Base-by-base conservation (phyloP, 2,888 invertebrate species). In the Cremastobaeus sp. region DNA sequence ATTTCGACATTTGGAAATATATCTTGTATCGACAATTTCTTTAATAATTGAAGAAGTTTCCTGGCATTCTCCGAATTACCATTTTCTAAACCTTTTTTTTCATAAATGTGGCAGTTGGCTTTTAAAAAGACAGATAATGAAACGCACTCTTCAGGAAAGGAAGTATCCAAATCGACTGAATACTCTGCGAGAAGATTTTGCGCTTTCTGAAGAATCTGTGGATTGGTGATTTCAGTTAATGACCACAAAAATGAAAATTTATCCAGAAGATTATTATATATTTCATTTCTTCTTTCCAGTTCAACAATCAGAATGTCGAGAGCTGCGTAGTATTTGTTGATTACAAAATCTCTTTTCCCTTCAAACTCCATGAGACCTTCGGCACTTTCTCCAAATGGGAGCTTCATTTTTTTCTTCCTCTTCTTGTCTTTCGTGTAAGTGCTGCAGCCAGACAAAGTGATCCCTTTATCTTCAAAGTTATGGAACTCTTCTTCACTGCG, bases 241-340 rank as follows among this genome's bases (percentile, higher is more conserved):
- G n/a, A 20, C 43, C 43, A 43, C 11, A 43, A 43, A 43, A 43
- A 18, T n/a, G 43, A 18, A 43, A 43, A 43, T 43, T 43, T 20
- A 8, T 17, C 11, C 3, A 43, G 14, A 8, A 43, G 14, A 20
- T 20, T 20, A 20, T 43, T 43, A 18, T 43, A 43, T 43, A 43
- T 43, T 17, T 20, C 43, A 4, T n/a, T 43, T 20, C 43, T 43
- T 9, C 20, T 43, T 17, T 17, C n/a, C 8, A 20, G 20, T 11
- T 43, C 6, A 8, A 20, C 9, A 4, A 43, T 43, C 20, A 43
- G 11, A 12, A 17, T 11, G 21, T 43, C 43, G 4, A 43, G 20
- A 43, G 18, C 43, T 20, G 43, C 3, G n/a, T 43, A 43, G 11
- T 43, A 43, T 9, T 43, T 20, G n/a, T 25, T 25, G 3, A 25